Evolutionary conservation across 2,888 invertebrate genomes (phyloP).

Genomic region (Polymixis lichenea): DNA sequence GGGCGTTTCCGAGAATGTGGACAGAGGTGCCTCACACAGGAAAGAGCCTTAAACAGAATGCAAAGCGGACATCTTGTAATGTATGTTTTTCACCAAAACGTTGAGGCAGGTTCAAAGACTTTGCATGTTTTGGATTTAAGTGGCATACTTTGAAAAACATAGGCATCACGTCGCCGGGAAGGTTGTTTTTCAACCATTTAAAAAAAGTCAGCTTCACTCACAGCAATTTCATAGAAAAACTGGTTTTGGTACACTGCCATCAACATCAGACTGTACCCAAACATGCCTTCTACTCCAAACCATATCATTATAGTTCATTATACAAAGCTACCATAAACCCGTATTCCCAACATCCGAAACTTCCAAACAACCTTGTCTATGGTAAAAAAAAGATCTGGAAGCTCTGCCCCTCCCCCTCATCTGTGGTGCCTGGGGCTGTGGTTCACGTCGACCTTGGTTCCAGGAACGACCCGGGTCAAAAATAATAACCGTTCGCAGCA

Average conservation of each 20-base stretch:
- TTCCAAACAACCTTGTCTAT: slow-evolving; percentile 72
- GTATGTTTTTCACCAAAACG: slow-evolving; percentile 38
- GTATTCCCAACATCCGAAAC: slow-evolving; percentile 64
- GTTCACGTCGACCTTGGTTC: slow-evolving; percentile 80
- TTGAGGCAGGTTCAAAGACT: slow-evolving; percentile 36
- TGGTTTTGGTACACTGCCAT: slow-evolving; percentile 47
- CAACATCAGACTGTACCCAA: slow-evolving; percentile 58
- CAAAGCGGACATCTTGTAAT: slow-evolving; percentile 36
- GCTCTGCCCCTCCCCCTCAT: slow-evolving; percentile 79
- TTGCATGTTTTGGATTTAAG: background rate
- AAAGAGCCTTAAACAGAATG: slow-evolving; percentile 56
- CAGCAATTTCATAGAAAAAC: slow-evolving; percentile 59
- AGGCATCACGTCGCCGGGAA: background rate
- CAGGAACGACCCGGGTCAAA: slow-evolving; percentile 80
- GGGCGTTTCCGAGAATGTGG: slow-evolving; percentile 66
- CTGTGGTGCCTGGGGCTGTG: slow-evolving; percentile 76
- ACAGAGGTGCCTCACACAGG: slow-evolving; percentile 56
- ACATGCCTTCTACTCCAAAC: slow-evolving; percentile 57
- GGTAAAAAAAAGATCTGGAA: slow-evolving; percentile 77
- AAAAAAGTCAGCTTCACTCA: slow-evolving; percentile 22
- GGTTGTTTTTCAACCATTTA: slow-evolving; percentile 5
- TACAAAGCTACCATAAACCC: slow-evolving; percentile 68
- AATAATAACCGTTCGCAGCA: slow-evolving; percentile 78
- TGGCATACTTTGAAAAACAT: background rate
- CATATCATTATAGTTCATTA: slow-evolving; percentile 69